phyloP scores from a whole-genome alignment of 2,113 vertebrate species.

The Pelobates fuscus region DNA sequence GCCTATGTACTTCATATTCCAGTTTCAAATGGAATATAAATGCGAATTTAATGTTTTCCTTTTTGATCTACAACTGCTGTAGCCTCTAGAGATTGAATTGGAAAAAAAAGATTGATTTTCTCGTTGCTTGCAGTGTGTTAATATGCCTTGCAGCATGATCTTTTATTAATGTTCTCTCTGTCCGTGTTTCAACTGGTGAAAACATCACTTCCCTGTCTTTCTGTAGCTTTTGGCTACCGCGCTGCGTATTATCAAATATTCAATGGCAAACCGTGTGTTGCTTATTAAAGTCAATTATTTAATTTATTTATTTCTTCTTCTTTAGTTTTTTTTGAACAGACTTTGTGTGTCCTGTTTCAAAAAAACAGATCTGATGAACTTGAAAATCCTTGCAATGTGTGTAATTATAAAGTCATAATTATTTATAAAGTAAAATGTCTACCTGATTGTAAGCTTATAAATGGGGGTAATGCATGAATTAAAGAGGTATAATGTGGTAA shows the following conservation, averaged over 20 bases:
- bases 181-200: neutral
- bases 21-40: constrained; percentile 35
- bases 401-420: too few relatives aligned
- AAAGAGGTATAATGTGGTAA: too few relatives aligned
- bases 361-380: too few relatives aligned
- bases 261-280: neutral
- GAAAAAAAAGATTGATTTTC: constrained; percentile 15
- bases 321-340: neutral
- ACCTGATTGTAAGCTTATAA: too few relatives aligned
- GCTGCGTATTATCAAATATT: too few relatives aligned
- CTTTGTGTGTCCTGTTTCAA: too few relatives aligned
- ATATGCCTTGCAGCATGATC: constrained; percentile 5
- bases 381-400: too few relatives aligned
- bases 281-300: neutral
- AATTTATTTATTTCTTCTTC: neutral
- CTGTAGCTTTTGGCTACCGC: neutral
- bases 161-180: constrained; percentile 39
- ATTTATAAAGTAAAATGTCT: too few relatives aligned
- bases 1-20: neutral
- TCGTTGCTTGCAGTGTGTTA: constrained; percentile 13
- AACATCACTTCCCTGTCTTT: constrained; percentile 4
- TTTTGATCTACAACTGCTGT: constrained; percentile 25
- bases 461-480: too few relatives aligned
- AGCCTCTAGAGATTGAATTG: constrained; percentile 15
- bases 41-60: constrained; percentile 23